Evolutionary conservation across 2,113 vertebrate species (phyloP).

Genomic region (Platysternon megacephalum): DNA sequence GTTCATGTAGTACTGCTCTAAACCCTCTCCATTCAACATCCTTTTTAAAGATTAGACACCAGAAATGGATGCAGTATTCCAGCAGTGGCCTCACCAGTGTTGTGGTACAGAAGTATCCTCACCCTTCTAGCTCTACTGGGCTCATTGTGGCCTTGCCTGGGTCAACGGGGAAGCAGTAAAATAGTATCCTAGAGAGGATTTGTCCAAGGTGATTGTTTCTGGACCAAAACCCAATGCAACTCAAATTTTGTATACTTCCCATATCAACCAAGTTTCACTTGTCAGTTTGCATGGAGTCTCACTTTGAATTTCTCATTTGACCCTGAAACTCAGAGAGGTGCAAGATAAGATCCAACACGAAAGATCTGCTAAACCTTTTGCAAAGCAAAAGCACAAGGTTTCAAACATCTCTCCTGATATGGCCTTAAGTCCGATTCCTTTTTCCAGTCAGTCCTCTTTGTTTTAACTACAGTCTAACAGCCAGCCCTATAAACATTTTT

Average conservation of each 20-base stretch:
- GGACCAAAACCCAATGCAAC: neutral
- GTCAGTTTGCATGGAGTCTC: neutral
- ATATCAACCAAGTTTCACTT: neutral
- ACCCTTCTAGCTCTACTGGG: neutral
- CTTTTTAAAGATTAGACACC: neutral
- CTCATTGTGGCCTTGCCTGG: neutral
- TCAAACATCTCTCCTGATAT: neutral
- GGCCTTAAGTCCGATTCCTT: neutral
- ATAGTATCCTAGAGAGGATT: neutral
- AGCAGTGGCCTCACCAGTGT: neutral
- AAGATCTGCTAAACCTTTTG: neutral
- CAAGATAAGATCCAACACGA: neutral
- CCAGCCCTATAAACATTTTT: slow-evolving; percentile 40
- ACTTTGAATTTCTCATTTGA: neutral
- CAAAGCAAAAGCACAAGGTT: neutral
- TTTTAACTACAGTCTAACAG: neutral
- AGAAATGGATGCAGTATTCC: neutral
- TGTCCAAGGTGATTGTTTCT: neutral
- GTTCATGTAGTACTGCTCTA: neutral
- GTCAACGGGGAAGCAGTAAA: neutral
- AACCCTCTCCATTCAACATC: neutral
- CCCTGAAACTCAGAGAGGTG: neutral
- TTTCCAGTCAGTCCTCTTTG: neutral
- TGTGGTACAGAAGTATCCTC: neutral
- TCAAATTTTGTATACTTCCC: neutral